phyloP scores from a whole-genome alignment of 2,113 vertebrate species.

The Lasiurus borealis region DNA sequence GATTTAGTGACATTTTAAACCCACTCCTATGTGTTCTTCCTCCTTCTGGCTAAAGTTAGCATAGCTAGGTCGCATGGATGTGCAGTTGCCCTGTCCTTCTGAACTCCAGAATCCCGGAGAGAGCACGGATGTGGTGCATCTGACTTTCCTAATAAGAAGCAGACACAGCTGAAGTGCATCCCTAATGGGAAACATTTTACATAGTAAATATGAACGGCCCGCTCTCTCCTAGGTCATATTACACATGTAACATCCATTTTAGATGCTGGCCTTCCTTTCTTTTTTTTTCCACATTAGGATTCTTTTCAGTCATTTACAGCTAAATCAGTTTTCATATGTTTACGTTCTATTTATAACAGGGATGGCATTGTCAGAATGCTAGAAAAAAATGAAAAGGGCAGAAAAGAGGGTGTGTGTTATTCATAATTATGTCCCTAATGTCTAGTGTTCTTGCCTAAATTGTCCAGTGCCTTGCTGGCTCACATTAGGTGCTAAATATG shows the following conservation, averaged over 20 bases:
- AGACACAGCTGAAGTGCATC: constrained; percentile 15
- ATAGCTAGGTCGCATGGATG: constrained; percentile 54
- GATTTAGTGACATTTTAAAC: constrained; percentile 76
- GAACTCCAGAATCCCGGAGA: constrained; percentile 32
- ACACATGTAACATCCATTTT: constrained; percentile 63
- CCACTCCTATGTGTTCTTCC: constrained; percentile 57
- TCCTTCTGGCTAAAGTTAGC: constrained; percentile 51
- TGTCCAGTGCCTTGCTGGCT: not conserved
- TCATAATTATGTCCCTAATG: constrained; percentile 4
- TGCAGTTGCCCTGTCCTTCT: constrained; percentile 21
- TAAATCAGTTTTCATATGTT: constrained; percentile 49
- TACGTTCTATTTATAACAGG: constrained; percentile 35
- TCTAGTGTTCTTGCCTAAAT: not conserved
- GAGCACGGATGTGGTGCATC: not conserved
- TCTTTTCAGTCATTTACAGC: constrained; percentile 52
- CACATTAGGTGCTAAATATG: not conserved
- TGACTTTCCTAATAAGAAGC: constrained; percentile 54
- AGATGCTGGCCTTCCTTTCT: not conserved
- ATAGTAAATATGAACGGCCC: constrained; percentile 50
- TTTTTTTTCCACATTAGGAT: constrained; percentile 46
- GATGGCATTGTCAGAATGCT: not conserved
- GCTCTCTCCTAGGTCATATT: constrained; percentile 44
- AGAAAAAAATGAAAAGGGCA: constrained; percentile 40
- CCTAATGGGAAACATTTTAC: constrained; percentile 63
- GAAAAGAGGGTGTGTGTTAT: not conserved